These are phyloP conservation scores for Camponotus fellah DNA, from an alignment of 2,888 invertebrate species.

Conservation along the genomic window DNA sequence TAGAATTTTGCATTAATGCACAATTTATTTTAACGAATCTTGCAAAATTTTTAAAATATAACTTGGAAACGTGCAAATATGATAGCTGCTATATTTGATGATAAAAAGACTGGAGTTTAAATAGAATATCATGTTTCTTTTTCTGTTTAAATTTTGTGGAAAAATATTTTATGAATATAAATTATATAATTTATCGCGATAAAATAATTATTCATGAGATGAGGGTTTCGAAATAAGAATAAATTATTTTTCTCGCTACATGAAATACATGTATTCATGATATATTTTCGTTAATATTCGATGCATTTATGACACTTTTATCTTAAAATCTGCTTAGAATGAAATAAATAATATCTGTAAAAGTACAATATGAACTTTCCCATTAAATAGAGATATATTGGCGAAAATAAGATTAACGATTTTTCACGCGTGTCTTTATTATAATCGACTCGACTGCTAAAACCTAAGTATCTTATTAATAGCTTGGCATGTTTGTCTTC, in stretches of 20 bases:
- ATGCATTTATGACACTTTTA: not conserved
- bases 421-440: slow-evolving; percentile 1
- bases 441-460: not conserved
- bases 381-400: not conserved
- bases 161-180: slow-evolving; percentile 3
- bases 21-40: not conserved
- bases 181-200: not conserved
- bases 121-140: not conserved
- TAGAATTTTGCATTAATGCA: not conserved
- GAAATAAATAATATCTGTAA: not conserved
- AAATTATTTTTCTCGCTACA: not conserved
- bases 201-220: not conserved
- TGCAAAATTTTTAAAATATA: not conserved
- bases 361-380: not conserved
- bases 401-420: slow-evolving; percentile 16
- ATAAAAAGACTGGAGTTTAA: not conserved
- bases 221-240: not conserved
- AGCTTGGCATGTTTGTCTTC: not conserved
- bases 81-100: not conserved
- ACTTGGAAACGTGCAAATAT: not conserved
- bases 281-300: not conserved
- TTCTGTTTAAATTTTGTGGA: not conserved
- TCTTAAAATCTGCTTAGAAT: not conserved
- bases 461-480: slow-evolving; percentile 4
- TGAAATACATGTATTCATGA: not conserved